phyloP scores from a whole-genome alignment of 2,797 vertebrate genomes.

The Diplodus puntazzo region DNA sequence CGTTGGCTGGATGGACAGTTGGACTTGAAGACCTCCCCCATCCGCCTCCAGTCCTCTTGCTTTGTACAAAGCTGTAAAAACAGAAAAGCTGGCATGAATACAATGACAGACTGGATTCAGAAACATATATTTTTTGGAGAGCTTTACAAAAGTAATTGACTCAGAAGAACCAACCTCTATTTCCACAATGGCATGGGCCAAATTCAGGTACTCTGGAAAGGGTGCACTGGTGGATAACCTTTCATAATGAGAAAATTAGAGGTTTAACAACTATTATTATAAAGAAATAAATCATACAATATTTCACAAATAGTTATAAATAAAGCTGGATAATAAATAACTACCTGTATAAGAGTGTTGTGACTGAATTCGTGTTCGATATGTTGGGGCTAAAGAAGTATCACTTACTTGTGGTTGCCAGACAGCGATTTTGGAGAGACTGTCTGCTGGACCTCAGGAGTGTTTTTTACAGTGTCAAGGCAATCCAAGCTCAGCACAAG shows the following conservation, averaged over 20 bases:
- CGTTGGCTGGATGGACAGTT: conserved; percentile 84
- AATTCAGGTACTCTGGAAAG: conserved; percentile 61
- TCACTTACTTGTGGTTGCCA: conserved; percentile 59
- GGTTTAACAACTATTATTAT: no score
- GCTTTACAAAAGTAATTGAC: not conserved
- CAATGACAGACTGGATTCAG: not conserved
- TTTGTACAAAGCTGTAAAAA: conserved; percentile 88
- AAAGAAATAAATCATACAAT: not conserved
- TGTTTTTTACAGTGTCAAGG: conserved; percentile 62
- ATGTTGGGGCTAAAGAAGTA: not conserved
- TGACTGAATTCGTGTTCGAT: not conserved
- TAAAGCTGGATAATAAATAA: not conserved
- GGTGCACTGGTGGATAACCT: conserved; percentile 47
- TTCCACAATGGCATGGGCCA: conserved; percentile 73
- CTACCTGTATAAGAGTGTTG: not conserved
- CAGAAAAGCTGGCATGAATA: conserved; percentile 5
- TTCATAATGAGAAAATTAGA: not conserved
- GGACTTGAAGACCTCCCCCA: conserved; percentile 87
- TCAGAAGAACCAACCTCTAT: conserved; percentile 77
- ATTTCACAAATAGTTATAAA: not conserved
- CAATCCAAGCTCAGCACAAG: conserved; percentile 69
- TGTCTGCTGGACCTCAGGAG: conserved; percentile 57
- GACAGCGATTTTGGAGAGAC: conserved; percentile 22
- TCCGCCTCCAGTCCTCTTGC: conserved; percentile 89
- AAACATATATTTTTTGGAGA: not conserved